phyloP scores from a whole-genome alignment of 2,797 vertebrate genomes.

The Novumbra hubbsi region DNA sequence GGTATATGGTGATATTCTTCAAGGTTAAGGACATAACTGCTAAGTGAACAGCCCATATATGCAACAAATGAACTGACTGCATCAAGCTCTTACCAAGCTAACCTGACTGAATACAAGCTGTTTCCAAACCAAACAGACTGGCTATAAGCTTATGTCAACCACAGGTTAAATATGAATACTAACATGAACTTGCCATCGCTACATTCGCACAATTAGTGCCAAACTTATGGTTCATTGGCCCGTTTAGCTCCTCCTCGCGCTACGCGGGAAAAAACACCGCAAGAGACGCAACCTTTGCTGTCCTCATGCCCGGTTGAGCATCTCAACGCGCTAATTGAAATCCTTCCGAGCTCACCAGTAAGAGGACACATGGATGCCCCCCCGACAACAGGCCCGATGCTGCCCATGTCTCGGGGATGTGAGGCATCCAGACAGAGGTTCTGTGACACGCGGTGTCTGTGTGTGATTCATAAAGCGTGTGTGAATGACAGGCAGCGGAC shows the following conservation, averaged over 20 bases:
- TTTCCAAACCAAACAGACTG: neutral
- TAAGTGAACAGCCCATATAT: neutral
- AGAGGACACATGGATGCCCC: conserved; percentile 39
- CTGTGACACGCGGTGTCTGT: conserved; percentile 29
- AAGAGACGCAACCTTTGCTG: neutral
- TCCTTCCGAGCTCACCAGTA: conserved; percentile 57
- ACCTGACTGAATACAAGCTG: neutral
- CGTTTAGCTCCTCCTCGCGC: neutral
- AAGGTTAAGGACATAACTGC: neutral
- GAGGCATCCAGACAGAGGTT: conserved; percentile 24
- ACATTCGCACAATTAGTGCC: neutral
- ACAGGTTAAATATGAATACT: conserved; percentile 2
- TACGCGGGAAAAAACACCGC: neutral
- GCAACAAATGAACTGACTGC: neutral
- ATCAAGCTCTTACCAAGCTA: no score
- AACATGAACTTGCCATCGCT: neutral
- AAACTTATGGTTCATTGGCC: neutral
- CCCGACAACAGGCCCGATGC: conserved; percentile 40
- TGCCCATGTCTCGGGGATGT: conserved; percentile 42
- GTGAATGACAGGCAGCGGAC: conserved; percentile 57
- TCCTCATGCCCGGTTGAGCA: conserved; percentile 32
- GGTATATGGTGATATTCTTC: neutral
- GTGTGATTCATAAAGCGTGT: conserved; percentile 44
- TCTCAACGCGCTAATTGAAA: conserved; percentile 55
- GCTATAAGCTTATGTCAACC: neutral